Percentiles rank a stretch among this genome's conserved stretches.
These are phyloP conservation scores for Hirtodrosophila histrioides DNA, from an alignment of 2,888 invertebrate genomes.

Conservation along the genomic window DNA sequence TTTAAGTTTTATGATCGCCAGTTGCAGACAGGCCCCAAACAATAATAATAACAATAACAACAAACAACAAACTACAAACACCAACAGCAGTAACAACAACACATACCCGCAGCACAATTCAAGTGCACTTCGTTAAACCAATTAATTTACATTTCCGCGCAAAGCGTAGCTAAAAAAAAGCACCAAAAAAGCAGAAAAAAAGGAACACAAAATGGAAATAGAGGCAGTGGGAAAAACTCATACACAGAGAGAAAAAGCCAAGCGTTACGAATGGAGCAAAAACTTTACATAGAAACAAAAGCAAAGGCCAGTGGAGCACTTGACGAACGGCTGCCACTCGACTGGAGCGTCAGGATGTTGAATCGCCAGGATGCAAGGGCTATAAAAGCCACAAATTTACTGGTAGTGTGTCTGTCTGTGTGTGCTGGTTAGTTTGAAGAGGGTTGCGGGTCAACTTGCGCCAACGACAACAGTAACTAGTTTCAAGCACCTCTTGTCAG, in stretches of 20 bases:
- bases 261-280: slow-evolving; percentile 26
- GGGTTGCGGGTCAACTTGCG: slow-evolving; percentile 49
- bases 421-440: slow-evolving; percentile 58
- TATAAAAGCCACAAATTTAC: slow-evolving; percentile 56
- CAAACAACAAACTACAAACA: slow-evolving; percentile 4
- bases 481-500: slow-evolving; percentile 62
- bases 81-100: slow-evolving; percentile 20
- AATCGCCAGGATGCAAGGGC: slow-evolving; percentile 47
- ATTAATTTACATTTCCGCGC: slow-evolving; percentile 79
- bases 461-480: slow-evolving; percentile 63
- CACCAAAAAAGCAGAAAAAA: neutral
- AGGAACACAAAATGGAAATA: slow-evolving; percentile 11
- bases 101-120: slow-evolving; percentile 57
- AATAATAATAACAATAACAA: slow-evolving; percentile 41
- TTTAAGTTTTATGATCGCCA: slow-evolving; percentile 43
- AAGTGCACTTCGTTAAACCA: slow-evolving; percentile 79
- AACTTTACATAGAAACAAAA: slow-evolving; percentile 63
- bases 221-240: slow-evolving; percentile 27
- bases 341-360: slow-evolving; percentile 50
- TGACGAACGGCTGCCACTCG: slow-evolving; percentile 64
- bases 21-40: slow-evolving; percentile 27
- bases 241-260: slow-evolving; percentile 1
- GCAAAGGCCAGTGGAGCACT: slow-evolving; percentile 46
- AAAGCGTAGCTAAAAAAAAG: slow-evolving; percentile 56
- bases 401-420: slow-evolving; percentile 11